Base-by-base conservation (phyloP, 2,888 invertebrate genomes). In the Ptilodon capucinus region DNA sequence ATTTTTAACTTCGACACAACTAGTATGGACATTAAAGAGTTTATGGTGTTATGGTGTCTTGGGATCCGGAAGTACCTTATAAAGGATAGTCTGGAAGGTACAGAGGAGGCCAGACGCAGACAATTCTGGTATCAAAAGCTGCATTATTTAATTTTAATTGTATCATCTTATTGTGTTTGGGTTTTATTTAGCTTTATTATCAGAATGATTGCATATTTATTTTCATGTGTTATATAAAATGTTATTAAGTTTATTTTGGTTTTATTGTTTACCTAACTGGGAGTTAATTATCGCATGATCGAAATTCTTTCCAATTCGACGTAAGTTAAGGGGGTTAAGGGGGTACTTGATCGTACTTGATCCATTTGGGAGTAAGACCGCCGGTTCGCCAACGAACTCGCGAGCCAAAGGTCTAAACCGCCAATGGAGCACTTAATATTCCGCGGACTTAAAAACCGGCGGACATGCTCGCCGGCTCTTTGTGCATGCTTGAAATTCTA, bases 1-100 rank as follows among this genome's bases (percentile, higher is more conserved):
- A 59, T 71, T 4, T 71, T 62, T 23, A 68, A 71, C 28, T 69
- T 66, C n/a, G 71, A 71, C 30, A 54, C 66, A 0, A 54, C 54
- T 0, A 41, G 48, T 13, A 59, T 71, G 0, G 55, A 71, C 4
- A 57, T 56, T 38, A 46, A 42, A 19, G 64, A 68, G 2, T 56
- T 55, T 1, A 48, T 68, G 2, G 42, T 56, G 1, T 7, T 62
- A 4, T 68, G 67, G 67, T 51, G 43, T 4, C 44, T 68, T 0
- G 68, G 68, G 0, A 11, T 67, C 0, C 32, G 69, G 4, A 61
- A 57, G 13, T 67, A 67, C 4, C 50, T 68, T 0, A 50, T 67
- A 9, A 68, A 69, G 28, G 68, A 68, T 1, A 60, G 60, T 0
- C 51, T 68, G 4, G 47, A 45, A 5, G 41, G 54, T 4, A 66